Percentiles rank a stretch among this genome's conserved stretches.
Conservation (phyloP, 2,113 vertebrate species). For the Prietella phreatophila region DNA sequence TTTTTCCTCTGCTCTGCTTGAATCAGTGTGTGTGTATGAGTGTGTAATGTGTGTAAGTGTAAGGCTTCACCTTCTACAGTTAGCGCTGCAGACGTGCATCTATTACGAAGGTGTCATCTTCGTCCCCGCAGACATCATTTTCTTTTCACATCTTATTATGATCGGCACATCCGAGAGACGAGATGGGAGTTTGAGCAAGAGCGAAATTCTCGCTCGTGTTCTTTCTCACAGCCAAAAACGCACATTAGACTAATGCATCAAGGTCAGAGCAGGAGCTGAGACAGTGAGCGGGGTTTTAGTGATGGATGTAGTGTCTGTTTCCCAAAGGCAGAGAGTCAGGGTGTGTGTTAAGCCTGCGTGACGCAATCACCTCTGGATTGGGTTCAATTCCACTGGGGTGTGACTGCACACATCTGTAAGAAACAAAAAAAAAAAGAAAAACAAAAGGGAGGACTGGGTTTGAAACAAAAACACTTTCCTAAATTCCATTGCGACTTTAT, state of each 20-base stretch:
- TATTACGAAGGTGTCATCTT: constrained; percentile 66
- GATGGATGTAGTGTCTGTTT: constrained; percentile 5
- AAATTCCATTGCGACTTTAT: not conserved
- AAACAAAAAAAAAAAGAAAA: not conserved
- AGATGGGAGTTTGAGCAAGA: constrained; percentile 34
- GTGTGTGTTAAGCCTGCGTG: constrained; percentile 10
- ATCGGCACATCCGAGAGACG: constrained; percentile 42
- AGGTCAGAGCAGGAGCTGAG: constrained; percentile 29
- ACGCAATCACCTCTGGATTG: constrained; percentile 14
- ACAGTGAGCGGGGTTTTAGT: constrained; percentile 22
- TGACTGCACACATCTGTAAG: not conserved
- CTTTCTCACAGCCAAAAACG: constrained; percentile 14
- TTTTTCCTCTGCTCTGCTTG: not conserved
- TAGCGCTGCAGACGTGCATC: constrained; percentile 59
- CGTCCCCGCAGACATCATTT: constrained; percentile 63
- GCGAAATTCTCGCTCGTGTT: constrained; percentile 6
- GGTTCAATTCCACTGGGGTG: not conserved
- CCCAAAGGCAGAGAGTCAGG: not conserved
- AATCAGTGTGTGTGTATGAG: not conserved
- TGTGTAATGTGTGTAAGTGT: not conserved
- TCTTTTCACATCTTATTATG: constrained; percentile 52
- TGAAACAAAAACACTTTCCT: not conserved
- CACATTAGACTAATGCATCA: constrained; percentile 19
- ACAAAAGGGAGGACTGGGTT: not conserved
- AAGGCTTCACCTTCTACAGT: constrained; percentile 36